Base-by-base conservation (phyloP, 2,113 vertebrate species). In the Poecile atricapillus region DNA sequence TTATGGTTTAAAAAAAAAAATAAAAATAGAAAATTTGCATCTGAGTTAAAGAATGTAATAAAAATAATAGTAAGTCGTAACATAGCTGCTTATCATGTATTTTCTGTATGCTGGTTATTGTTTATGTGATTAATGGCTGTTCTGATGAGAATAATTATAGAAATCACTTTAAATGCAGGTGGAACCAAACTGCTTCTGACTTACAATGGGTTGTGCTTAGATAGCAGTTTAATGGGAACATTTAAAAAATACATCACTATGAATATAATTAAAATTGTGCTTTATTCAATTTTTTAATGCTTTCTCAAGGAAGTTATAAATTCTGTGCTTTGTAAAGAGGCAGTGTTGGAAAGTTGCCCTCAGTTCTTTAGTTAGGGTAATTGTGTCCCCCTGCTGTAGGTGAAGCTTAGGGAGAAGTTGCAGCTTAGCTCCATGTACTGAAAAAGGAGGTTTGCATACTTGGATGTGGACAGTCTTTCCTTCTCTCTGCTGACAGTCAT, bases 141-240 rank as follows among this genome's bases (percentile, higher is more conserved):
- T 64, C 65, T 94, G 76, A 71, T 93, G 62, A 87, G 62, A 94
- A 92, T 87, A 94, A 90, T 94, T 93, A 47, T 33, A 64, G 85
- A 93, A 95, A 96, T 93, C 83, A 39, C 80, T 92, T 87, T 39
- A 87, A 95, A 94, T 89, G 76, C 49, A 65, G 49, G 44, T 97
- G 73, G 64, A 84, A 58, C 83, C 52, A 82, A 87, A 65, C 41
- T 75, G 19, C 46, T 95, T 84, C n/a, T 88, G 49, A 52, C 41
- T 89, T 78, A 93, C 47, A 93, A 89, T 88, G 65, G 56, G 5
- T 39, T 91, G n/a, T 83, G 35, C 56, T 86, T 62, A 83, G 64
- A 80, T 80, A 77, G 25, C 27, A 93, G 55, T 77, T 77, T 77
- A 93, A 82, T 88, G 47, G 55, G 55, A 85, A 79, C 39, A 50